These are phyloP conservation scores for Borostomias antarcticus DNA, from an alignment of 2,797 vertebrate species.

Conservation along the genomic window DNA sequence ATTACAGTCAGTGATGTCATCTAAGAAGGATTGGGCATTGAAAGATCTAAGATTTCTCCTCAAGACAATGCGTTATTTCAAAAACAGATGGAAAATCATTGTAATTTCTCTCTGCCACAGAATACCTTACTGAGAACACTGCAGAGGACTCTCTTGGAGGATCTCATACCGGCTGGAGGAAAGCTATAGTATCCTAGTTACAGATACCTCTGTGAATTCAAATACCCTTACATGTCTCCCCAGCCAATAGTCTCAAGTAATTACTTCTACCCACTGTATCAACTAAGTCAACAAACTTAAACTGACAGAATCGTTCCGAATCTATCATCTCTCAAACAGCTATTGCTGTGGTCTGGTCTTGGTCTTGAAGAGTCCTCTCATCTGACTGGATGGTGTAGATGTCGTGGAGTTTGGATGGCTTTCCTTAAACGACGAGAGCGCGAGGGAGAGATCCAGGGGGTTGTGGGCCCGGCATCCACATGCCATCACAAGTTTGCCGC, in stretches of 20 bases:
- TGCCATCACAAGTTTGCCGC: slow-evolving; percentile 22
- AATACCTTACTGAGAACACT: too few relatives aligned
- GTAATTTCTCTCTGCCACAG: too few relatives aligned
- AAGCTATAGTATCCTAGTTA: too few relatives aligned
- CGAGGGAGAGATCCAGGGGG: background rate
- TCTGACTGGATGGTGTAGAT: slow-evolving; percentile 1
- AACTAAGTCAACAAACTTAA: background rate
- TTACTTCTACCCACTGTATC: background rate
- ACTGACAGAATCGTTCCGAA: background rate
- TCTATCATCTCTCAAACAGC: background rate
- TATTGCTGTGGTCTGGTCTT: too few relatives aligned
- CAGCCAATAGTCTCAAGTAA: background rate
- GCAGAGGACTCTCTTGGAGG: too few relatives aligned
- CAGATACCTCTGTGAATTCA: background rate
- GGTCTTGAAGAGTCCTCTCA: slow-evolving; percentile 5
- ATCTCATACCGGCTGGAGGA: too few relatives aligned
- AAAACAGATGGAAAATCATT: too few relatives aligned
- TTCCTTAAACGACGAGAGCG: slow-evolving; percentile 7
- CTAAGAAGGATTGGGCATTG: too few relatives aligned
- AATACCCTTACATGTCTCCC: background rate
- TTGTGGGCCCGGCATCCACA: slow-evolving; percentile 16
- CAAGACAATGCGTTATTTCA: too few relatives aligned
- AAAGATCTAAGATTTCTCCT: too few relatives aligned
- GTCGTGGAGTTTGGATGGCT: slow-evolving; percentile 16
- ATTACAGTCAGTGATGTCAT: too few relatives aligned